These are phyloP conservation scores for mouse (Mus musculus) DNA, from an alignment of 2,113 vertebrate species.

Conservation along the genomic window GRCm39 chr3:79929501-79930000, in stretches of 20 bases:
- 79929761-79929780: background rate
- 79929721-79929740: background rate
- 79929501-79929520: too few species aligned
- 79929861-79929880: too few species aligned
- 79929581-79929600: background rate
- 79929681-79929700: background rate
- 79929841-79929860: background rate
- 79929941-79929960: background rate
- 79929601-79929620: background rate
- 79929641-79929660: background rate
- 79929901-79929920: background rate
- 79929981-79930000: too few species aligned
- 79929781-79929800: background rate
- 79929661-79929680: background rate
- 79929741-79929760: background rate
- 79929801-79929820: background rate
- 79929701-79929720: background rate
- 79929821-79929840: background rate
- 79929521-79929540: background rate
- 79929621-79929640: background rate
- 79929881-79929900: too few species aligned
- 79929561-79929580: background rate
- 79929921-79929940: background rate
- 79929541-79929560: background rate
- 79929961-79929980: background rate